A percentile compares a stretch with the other conserved stretches of the same genome.
Evolutionary conservation across 2,797 vertebrate genomes (phyloP).

Genomic region (Philypnodon macrostomus): DNA sequence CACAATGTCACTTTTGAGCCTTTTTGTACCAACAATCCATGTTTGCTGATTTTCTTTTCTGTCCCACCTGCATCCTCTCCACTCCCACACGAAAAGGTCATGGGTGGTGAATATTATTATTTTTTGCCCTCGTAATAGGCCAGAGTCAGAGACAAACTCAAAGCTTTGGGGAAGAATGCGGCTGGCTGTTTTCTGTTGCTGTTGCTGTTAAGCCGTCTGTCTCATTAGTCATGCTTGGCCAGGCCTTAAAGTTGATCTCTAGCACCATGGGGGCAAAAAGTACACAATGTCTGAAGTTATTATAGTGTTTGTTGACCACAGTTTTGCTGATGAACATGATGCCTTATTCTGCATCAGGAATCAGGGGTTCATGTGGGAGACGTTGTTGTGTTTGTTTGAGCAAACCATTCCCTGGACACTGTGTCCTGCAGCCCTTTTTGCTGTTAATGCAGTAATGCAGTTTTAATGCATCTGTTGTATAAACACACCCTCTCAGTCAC

Average conservation of each 20-base stretch:
- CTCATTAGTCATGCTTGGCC: constrained; percentile 23
- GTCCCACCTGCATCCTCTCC: constrained; percentile 50
- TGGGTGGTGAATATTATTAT: constrained; percentile 20
- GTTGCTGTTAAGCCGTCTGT: constrained; percentile 41
- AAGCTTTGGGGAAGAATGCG: constrained; percentile 34
- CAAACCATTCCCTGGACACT: constrained; percentile 10
- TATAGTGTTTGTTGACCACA: constrained; percentile 20
- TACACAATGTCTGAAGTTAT: constrained; percentile 16
- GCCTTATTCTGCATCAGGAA: constrained; percentile 18
- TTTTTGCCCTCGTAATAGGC: constrained; percentile 35
- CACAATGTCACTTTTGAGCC: constrained; percentile 21
- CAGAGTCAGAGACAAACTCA: constrained; percentile 40
- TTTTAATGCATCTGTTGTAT: constrained; percentile 1
- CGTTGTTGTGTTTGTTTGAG: constrained; percentile 8
- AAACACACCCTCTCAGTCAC: too few species aligned
- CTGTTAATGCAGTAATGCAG: constrained; percentile 2
- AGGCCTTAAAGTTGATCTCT: constrained; percentile 25
- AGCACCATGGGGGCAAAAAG: constrained; percentile 14
- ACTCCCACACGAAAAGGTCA: constrained; percentile 32
- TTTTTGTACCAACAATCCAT: constrained; percentile 31
- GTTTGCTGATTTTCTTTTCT: constrained; percentile 52
- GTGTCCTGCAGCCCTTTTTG: constrained; percentile 19
- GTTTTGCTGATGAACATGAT: constrained; percentile 35
- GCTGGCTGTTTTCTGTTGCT: constrained; percentile 46
- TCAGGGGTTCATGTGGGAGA: constrained; percentile 18